Percentiles rank a stretch among this genome's conserved stretches.
phyloP scores from a whole-genome alignment of 2,113 vertebrate genomes.

The Pagrus major region DNA sequence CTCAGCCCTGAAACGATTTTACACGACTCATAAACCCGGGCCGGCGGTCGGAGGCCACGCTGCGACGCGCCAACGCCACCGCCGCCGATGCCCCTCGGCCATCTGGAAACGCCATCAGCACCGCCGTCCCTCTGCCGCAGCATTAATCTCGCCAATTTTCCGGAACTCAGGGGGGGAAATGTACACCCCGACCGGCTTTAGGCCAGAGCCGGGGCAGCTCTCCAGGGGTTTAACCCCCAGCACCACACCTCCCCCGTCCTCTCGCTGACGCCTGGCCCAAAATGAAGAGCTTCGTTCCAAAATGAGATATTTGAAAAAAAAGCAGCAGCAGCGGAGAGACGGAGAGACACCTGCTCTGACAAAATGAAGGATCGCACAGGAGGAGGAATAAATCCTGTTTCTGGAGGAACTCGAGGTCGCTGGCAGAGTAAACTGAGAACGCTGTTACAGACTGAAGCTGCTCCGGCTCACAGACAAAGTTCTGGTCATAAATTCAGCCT shows the following conservation, averaged over 20 bases:
- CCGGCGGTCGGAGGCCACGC: conserved; percentile 47
- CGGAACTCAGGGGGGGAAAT: conserved; percentile 79
- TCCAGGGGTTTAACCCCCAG: too few relatives aligned
- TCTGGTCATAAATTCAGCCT: conserved; percentile 63
- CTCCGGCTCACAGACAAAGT: conserved; percentile 61
- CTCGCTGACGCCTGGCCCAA: not conserved
- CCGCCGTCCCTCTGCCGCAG: conserved; percentile 74
- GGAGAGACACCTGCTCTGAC: conserved; percentile 68
- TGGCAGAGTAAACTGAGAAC: conserved; percentile 60
- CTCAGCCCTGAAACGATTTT: conserved; percentile 76
- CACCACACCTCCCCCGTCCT: not conserved
- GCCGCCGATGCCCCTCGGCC: conserved; percentile 18
- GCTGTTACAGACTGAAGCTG: conserved; percentile 54
- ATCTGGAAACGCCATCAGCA: conserved; percentile 85
- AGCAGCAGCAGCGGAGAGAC: not conserved
- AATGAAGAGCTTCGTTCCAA: conserved; percentile 50
- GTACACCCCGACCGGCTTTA: conserved; percentile 77
- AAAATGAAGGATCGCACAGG: conserved; percentile 50
- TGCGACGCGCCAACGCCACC: conserved; percentile 59
- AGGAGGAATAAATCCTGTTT: conserved; percentile 43
- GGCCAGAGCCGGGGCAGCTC: conserved; percentile 65
- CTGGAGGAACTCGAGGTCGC: conserved; percentile 8
- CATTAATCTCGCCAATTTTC: conserved; percentile 85
- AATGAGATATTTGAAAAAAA: conserved; percentile 20
- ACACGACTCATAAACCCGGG: conserved; percentile 81